These are phyloP conservation scores for Neoaliturus tenellus DNA, from an alignment of 2,888 invertebrate species.

Conservation along the genomic window DNA sequence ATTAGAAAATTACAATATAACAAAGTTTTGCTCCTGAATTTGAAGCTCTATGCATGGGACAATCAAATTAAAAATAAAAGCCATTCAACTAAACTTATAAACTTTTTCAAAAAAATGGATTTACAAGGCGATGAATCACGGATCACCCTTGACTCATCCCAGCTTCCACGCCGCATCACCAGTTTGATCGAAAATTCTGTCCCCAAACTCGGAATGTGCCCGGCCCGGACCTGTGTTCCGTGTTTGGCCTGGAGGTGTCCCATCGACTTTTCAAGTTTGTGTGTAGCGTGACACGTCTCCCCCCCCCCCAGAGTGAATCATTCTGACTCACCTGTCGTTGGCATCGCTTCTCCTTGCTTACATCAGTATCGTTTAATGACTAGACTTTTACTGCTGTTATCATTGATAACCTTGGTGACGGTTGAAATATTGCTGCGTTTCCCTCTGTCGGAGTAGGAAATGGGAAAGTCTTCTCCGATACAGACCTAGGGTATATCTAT, in stretches of 20 bases:
- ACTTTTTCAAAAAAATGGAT: too few species aligned
- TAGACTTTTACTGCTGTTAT: not conserved
- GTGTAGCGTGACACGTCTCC: not conserved
- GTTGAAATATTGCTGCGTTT: not conserved
- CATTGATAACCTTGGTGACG: not conserved
- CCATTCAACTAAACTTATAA: too few species aligned
- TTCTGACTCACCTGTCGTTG: slow-evolving; percentile 1
- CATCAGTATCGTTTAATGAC: slow-evolving; percentile 6
- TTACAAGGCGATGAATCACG: too few species aligned
- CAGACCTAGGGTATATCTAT: too few species aligned
- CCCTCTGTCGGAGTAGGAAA: not conserved
- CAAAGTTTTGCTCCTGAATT: too few species aligned
- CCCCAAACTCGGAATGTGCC: not conserved
- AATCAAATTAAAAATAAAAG: too few species aligned
- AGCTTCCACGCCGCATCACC: not conserved
- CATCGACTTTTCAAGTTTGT: not conserved
- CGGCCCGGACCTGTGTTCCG: not conserved
- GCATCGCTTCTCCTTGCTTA: not conserved
- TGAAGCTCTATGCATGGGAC: too few species aligned
- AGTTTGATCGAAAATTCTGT: not conserved
- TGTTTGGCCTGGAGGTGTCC: too few species aligned
- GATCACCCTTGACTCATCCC: too few species aligned
- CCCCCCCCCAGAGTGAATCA: not conserved
- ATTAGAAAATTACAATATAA: too few species aligned
- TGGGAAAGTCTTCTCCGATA: too few species aligned